Evolutionary conservation across 2,888 invertebrate genomes (phyloP).

Genomic region (Adineta ricciae): DNA sequence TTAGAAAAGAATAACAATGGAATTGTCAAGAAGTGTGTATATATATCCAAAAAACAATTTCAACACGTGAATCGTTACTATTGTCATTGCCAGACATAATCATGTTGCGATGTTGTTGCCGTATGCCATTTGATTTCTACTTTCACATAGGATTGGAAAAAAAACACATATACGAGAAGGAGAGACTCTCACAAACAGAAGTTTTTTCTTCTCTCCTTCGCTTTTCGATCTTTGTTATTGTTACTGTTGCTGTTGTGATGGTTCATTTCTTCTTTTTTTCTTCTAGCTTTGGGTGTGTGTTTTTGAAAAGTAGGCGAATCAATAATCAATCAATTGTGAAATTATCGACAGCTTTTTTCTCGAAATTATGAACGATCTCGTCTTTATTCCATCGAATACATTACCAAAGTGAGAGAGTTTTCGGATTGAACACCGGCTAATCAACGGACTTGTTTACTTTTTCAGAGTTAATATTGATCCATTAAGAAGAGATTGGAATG

Average conservation of each 20-base stretch:
- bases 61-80: neutral
- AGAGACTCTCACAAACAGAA: neutral
- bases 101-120: neutral
- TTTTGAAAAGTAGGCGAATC: neutral
- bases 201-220: neutral
- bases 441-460: neutral
- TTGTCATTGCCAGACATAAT: neutral
- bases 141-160: neutral
- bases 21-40: neutral
- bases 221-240: neutral
- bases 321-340: neutral
- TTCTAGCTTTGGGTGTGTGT: neutral
- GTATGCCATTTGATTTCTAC: neutral
- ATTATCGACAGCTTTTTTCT: neutral
- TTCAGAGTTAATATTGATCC: neutral
- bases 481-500: constrained; percentile 11
- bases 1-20: neutral
- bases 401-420: neutral
- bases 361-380: neutral
- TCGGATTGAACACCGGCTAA: neutral
- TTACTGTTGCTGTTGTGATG: neutral
- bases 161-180: neutral
- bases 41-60: neutral
- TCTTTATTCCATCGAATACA: neutral
- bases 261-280: neutral